Evolutionary conservation across 2,888 invertebrate species (phyloP), one percentile per base, ranked within the genome.

Genomic region (Drosophila tanythrix): DNA sequence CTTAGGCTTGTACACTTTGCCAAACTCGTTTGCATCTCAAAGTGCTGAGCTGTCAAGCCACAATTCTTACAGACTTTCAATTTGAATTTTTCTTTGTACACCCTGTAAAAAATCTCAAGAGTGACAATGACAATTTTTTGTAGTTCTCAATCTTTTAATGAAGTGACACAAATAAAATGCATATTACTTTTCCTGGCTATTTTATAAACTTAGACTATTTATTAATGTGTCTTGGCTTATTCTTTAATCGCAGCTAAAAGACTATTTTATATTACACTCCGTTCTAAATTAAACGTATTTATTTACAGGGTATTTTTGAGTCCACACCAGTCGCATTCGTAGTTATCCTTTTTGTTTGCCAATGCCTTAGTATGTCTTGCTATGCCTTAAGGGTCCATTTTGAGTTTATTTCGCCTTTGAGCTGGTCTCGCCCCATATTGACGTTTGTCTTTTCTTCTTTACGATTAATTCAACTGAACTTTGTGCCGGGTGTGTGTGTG

Each of bases 21-120:
- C 67, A 59, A 65, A 36, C 53, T 74, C 68, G 64, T 71, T 81
- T 81, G 61, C 68, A 62, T 75, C 56, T 65, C 64, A 86, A 85
- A 76, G 65, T 83, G 83, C 89, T 88, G 87, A 86, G 83, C 79
- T 86, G 79, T 74, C 76, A 81, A 18, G 43, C 62, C 53, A 56
- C 51, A 35, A 40, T 50, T 53, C 40, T 60, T 58, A 58, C 21
- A 63, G 40, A 31, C 43, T 69, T 68, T 63, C 35, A 31, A 71
- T 40, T 59, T 56, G 6, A 21, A 59, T 25, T 36, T 48, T 29
- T 15, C 10, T 21, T 43, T 36, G 10, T 0, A 62, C 74, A 59
- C 50, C 46, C 60, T 65, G n/a, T n/a, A 33, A 0, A 4, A 1
- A 18, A n/a, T 6, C 15, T 1, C 1, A 50, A 2, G 4, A 0